These are phyloP conservation scores for Drosophila subquinaria DNA, from an alignment of 2,888 invertebrate species.

Conservation along the genomic window DNA sequence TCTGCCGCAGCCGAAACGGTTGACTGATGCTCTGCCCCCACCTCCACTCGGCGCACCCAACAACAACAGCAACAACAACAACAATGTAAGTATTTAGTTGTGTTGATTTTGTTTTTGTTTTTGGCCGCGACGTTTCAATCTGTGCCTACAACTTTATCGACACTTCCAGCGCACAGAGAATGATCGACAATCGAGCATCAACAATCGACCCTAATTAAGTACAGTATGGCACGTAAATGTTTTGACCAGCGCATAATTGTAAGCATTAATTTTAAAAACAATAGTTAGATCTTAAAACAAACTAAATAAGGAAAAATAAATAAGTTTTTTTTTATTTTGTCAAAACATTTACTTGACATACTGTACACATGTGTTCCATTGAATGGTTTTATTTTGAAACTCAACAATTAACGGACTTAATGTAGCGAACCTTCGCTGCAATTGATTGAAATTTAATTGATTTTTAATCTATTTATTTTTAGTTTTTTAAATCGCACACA, in stretches of 20 bases:
- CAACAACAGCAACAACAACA: not conserved
- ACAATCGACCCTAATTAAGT: slow-evolving; percentile 33
- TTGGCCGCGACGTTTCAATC: slow-evolving; percentile 81
- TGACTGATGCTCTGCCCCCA: slow-evolving; percentile 39
- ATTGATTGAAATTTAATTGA: slow-evolving; percentile 74
- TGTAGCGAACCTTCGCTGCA: slow-evolving; percentile 44
- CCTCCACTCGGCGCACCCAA: too few species aligned
- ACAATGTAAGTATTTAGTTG: slow-evolving; percentile 65
- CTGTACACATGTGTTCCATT: not conserved
- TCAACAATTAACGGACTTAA: slow-evolving; percentile 61
- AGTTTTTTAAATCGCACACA: not conserved
- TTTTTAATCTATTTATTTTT: slow-evolving; percentile 69
- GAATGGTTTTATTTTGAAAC: slow-evolving; percentile 16
- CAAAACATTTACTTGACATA: not conserved
- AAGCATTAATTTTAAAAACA: too few species aligned
- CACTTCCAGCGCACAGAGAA: slow-evolving; percentile 48
- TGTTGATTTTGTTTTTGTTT: slow-evolving; percentile 80
- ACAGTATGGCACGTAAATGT: not conserved
- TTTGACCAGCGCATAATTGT: not conserved
- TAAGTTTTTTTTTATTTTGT: too few species aligned
- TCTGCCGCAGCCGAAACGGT: slow-evolving; percentile 50
- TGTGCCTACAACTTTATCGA: slow-evolving; percentile 77
- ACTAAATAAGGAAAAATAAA: too few species aligned
- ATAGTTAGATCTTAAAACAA: too few species aligned
- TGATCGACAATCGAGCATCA: slow-evolving; percentile 52